These are phyloP conservation scores for Archegozetes longisetosus DNA, from an alignment of 1,140 invertebrate species.

Conservation along the genomic window DNA sequence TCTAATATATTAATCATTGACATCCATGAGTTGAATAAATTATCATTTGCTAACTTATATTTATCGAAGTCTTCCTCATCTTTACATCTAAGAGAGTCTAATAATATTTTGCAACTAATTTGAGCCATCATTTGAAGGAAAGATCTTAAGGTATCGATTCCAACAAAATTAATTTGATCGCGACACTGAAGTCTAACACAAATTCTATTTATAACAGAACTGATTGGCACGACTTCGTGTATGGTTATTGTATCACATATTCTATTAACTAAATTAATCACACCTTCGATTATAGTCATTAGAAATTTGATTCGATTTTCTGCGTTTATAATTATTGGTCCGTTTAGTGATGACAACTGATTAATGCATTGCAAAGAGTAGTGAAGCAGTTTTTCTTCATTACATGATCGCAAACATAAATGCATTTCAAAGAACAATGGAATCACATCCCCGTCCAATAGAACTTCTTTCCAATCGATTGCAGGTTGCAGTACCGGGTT, in stretches of 20 bases:
- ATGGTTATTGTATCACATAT: slow-evolving; percentile 4
- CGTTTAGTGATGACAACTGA: slow-evolving; percentile 60
- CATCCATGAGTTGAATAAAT: slow-evolving; percentile 12
- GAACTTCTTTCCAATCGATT: slow-evolving; percentile 50
- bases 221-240: background rate
- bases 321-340: slow-evolving; percentile 41
- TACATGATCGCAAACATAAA: slow-evolving; percentile 43
- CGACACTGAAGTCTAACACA: slow-evolving; percentile 4
- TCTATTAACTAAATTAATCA: slow-evolving; percentile 43
- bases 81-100: background rate
- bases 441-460: slow-evolving; percentile 51
- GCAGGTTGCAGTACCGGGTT: slow-evolving; percentile 44
- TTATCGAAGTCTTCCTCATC: slow-evolving; percentile 14
- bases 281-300: slow-evolving; percentile 47
- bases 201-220: slow-evolving; percentile 7
- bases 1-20: slow-evolving; percentile 4
- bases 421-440: slow-evolving; percentile 55
- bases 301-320: slow-evolving; percentile 49
- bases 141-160: background rate
- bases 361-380: slow-evolving; percentile 59
- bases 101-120: slow-evolving; percentile 13
- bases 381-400: slow-evolving; percentile 51
- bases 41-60: slow-evolving; percentile 12
- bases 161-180: background rate
- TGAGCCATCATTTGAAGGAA: slow-evolving; percentile 5